Evolutionary conservation across 2,113 vertebrate genomes (phyloP), one percentile per base, ranked within the genome.

Genomic region (Pyxicephalus adspersus): DNA sequence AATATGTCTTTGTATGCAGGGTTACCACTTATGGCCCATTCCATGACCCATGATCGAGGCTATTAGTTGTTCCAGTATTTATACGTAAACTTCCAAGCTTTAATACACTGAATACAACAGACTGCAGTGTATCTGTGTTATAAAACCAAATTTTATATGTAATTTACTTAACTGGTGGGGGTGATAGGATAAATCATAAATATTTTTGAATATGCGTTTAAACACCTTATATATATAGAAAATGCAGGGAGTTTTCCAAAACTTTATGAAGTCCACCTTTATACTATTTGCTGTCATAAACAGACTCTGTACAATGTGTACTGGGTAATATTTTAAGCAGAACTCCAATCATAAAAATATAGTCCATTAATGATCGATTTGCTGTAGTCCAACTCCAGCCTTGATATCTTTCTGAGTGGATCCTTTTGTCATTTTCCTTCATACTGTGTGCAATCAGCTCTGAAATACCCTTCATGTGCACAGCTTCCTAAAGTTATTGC

Each of bases 1-100:
- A 81, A 72, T 81, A 64, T 74, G 68, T 73, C 70, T 73, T 81
- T 81, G 45, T 81, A 64, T 74, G 58, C 79, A 55, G 17, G n/a
- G 68, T 16, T 65, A 57, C 58, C 20, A 64, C 60, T 50, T 19
- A 50, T 64, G 22, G 51, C 45, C 58, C n/a, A 72, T 72, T 80
- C 63, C 11, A 80, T 72, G 78, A 81, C 68, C 57, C 50, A 64
- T 64, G 58, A 81, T 81, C 60, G 55, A 18, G 45, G 28, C 64
- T 80, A 55, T 80, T 71, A 72, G 54, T 61, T 78, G 76, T 77
- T 77, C 75, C 75, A 77, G 50, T 34, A 77, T 68, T 68, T 70
- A 79, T 38, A 31, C 38, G 54, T 60, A 25, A 34, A 23, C 50
- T 17, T 78, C 52, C 26, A 65, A 57, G 64, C 76, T 52, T 66